phyloP scores from a whole-genome alignment of 2,113 vertebrate species.

The Noctilio leporinus region DNA sequence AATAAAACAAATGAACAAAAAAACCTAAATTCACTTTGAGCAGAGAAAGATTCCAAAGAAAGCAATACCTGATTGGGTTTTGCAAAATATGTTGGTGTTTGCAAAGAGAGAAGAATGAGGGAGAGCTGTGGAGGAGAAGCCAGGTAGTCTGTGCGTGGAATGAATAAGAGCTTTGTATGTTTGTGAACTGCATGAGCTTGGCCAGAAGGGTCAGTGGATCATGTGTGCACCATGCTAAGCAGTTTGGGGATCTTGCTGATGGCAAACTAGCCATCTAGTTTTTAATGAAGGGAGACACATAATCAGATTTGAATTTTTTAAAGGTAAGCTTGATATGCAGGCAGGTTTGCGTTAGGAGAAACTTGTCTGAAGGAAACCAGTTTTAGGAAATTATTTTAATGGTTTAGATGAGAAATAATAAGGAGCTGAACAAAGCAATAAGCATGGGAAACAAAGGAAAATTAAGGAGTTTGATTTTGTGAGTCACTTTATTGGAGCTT shows the following conservation, averaged over 20 bases:
- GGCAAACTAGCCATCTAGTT: neutral
- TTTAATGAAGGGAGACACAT: neutral
- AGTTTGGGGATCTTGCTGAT: neutral
- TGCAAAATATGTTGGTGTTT: neutral
- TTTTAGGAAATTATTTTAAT: neutral
- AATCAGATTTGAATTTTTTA: neutral
- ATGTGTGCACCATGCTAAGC: neutral
- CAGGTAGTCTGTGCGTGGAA: neutral
- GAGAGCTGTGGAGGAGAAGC: neutral
- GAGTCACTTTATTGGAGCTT: neutral
- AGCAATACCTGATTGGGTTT: neutral
- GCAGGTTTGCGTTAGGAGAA: neutral
- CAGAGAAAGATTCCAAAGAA: neutral
- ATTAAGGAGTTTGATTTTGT: neutral
- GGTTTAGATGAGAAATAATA: neutral
- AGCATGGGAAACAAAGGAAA: neutral
- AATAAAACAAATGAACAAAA: neutral
- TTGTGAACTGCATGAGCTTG: neutral
- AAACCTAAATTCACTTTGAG: neutral
- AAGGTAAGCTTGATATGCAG: neutral
- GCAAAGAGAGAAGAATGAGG: neutral
- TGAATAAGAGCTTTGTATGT: neutral
- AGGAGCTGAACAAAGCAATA: neutral
- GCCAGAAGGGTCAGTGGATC: neutral
- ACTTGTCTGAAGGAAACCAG: neutral